A percentile compares a stretch with the other conserved stretches of the same genome.
Evolutionary conservation across 1,140 invertebrate species (phyloP).

Genomic region (Penaeus chinensis): DNA sequence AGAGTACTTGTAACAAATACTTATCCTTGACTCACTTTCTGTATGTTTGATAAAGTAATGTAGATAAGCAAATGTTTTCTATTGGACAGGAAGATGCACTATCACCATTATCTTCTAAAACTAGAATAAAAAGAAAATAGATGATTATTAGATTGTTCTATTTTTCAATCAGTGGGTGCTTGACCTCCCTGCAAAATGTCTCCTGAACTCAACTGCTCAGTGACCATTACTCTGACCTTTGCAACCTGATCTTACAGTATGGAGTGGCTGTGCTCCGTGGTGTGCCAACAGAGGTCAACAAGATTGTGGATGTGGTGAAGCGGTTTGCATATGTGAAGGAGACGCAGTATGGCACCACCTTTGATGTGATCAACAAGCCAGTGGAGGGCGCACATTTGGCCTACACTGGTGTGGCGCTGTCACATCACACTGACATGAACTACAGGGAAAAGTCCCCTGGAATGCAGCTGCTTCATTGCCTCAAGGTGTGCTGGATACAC

Average conservation of each 20-base stretch:
- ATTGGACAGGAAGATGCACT: too few species aligned
- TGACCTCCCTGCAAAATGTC: too few species aligned
- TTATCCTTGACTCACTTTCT: too few species aligned
- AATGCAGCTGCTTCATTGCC: constrained; percentile 68
- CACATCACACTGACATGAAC: constrained; percentile 69
- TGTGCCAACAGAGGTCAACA: constrained; percentile 64
- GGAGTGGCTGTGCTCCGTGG: constrained; percentile 66
- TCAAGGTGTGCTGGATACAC: constrained; percentile 62
- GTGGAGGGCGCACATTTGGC: constrained; percentile 67
- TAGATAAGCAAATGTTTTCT: too few species aligned
- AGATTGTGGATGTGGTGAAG: constrained; percentile 67
- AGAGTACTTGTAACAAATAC: too few species aligned
- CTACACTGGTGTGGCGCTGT: constrained; percentile 66
- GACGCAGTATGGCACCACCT: constrained; percentile 67
- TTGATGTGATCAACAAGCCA: constrained; percentile 67
- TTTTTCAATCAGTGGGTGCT: too few species aligned
- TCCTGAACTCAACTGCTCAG: too few species aligned
- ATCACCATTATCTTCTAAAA: too few species aligned
- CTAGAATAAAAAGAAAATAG: too few species aligned
- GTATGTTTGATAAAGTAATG: too few species aligned
- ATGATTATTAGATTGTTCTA: too few species aligned
- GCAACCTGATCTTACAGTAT: constrained; percentile 55
- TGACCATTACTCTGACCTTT: too few species aligned
- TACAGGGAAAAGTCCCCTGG: constrained; percentile 68
- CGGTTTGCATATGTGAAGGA: constrained; percentile 68